A percentile compares a stretch with the other conserved stretches of the same genome.
Evolutionary conservation across 2,797 vertebrate genomes (phyloP).

Genomic region (Poecile montanus): DNA sequence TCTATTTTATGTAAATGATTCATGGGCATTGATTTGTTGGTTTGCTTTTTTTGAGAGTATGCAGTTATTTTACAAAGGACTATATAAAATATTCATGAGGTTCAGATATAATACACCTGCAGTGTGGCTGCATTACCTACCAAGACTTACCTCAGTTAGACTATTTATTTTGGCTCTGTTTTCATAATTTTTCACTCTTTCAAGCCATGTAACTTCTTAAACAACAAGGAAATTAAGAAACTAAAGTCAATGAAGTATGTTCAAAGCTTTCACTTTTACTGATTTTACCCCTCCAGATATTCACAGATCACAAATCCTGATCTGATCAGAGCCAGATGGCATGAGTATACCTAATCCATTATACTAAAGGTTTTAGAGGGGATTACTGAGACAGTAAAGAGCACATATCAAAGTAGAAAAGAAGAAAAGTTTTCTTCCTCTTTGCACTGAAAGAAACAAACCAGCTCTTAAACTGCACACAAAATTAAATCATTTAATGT

Average conservation of each 20-base stretch:
- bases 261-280: neutral
- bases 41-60: neutral
- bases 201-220: neutral
- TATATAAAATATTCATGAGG: conserved; percentile 36
- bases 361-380: neutral
- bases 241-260: neutral
- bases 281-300: neutral
- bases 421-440: neutral
- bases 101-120: conserved; percentile 30
- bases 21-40: neutral
- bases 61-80: conserved; percentile 11
- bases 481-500: neutral
- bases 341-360: neutral
- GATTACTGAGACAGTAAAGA: neutral
- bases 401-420: neutral
- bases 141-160: neutral
- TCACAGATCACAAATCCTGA: neutral
- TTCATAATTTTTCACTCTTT: neutral
- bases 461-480: neutral
- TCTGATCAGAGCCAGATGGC: neutral
- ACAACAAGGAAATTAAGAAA: neutral
- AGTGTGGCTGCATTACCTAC: neutral
- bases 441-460: neutral
- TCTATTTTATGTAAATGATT: neutral
- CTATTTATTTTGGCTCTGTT: neutral